Conservation (phyloP, 2,113 vertebrate genomes). For the Sebastes fasciatus region DNA sequence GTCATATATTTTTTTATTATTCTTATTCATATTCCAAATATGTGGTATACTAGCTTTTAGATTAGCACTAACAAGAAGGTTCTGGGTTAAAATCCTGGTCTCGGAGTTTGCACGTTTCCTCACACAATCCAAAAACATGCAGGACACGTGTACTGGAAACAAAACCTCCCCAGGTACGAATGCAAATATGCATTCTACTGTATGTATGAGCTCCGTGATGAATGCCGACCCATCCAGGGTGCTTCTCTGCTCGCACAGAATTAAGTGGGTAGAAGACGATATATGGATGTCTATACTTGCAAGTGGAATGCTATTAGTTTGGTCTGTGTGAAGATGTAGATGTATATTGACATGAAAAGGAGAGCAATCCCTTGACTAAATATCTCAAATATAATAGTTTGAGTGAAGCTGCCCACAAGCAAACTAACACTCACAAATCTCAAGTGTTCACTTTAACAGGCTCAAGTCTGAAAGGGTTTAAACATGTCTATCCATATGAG, state of each 20-base stretch:
- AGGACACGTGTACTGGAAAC: conserved; percentile 1
- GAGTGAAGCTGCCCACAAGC: background rate
- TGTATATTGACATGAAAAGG: background rate
- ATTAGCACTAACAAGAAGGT: background rate
- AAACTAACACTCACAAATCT: background rate
- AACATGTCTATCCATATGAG: background rate
- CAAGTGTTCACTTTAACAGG: background rate
- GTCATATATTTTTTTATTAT: background rate
- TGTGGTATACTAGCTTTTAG: background rate
- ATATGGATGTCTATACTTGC: background rate
- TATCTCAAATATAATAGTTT: background rate
- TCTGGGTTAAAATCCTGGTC: background rate
- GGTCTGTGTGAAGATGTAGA: background rate
- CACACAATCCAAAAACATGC: background rate
- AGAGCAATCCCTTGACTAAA: background rate
- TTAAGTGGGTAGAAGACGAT: background rate
- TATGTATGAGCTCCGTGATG: too few relatives aligned
- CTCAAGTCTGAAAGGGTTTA: background rate
- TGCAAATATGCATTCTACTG: conserved; percentile 6
- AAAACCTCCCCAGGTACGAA: background rate
- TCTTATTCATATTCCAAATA: background rate
- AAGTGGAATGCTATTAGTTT: background rate
- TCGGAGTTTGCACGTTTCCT: background rate
- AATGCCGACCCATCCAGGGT: background rate
- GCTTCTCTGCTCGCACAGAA: background rate